These are phyloP conservation scores for Phrixothrix hirtus DNA, from an alignment of 2,888 invertebrate species.

Conservation along the genomic window DNA sequence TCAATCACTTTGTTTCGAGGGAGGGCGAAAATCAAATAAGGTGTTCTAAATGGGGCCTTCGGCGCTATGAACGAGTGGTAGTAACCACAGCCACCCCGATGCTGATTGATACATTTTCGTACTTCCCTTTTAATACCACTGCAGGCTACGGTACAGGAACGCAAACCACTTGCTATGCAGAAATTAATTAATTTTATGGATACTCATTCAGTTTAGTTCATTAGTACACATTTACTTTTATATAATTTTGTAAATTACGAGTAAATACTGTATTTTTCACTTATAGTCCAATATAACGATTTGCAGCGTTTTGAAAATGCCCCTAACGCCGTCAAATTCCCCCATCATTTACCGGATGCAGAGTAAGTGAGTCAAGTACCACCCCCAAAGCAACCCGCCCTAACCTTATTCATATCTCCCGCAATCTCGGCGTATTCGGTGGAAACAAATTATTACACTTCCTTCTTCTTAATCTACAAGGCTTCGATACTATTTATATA, in stretches of 20 bases:
- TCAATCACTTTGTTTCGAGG: conserved; percentile 36
- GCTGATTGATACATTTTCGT: conserved; percentile 36
- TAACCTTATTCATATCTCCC: conserved; percentile 35
- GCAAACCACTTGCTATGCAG: conserved; percentile 22
- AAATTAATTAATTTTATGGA: no score
- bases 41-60: conserved; percentile 40
- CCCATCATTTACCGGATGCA: conserved; percentile 49
- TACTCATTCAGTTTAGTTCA: no score
- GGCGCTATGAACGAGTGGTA: conserved; percentile 38
- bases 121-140: conserved; percentile 24
- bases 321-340: conserved; percentile 37
- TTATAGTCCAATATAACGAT: no score
- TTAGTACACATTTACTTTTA: no score
- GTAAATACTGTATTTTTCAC: no score
- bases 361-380: conserved; percentile 51
- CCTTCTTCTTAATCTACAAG: conserved; percentile 37
- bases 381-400: conserved; percentile 40
- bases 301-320: conserved; percentile 4
- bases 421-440: conserved; percentile 47
- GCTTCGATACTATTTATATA: no score
- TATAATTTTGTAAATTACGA: no score
- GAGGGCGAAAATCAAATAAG: conserved; percentile 43
- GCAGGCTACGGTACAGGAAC: background rate
- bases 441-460: conserved; percentile 52
- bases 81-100: conserved; percentile 39